Conservation (phyloP, 1,140 invertebrate genomes). For the Diachasmimorpha longicaudata region DNA sequence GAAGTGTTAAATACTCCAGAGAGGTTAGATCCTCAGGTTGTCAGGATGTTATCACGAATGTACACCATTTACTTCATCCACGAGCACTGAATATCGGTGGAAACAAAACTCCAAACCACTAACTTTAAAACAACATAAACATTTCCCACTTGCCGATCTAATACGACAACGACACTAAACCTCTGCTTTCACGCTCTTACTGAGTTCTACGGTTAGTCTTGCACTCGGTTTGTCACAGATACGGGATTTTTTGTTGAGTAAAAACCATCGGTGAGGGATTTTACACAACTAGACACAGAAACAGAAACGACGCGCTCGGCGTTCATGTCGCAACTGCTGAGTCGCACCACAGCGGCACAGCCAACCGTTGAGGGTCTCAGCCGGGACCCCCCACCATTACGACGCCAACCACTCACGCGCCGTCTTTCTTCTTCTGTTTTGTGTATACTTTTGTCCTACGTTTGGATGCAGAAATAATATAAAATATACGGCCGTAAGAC, state of each 20-base stretch:
- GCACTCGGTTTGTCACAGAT: neutral
- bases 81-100: neutral
- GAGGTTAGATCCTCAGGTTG: neutral
- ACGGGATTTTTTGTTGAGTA: neutral
- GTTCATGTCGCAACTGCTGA: conserved; percentile 49
- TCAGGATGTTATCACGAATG: neutral
- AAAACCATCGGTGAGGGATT: neutral
- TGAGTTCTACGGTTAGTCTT: neutral
- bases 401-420: neutral
- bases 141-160: neutral
- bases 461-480: neutral
- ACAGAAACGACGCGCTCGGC: conserved; percentile 36
- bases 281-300: too few species aligned
- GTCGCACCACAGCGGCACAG: neutral
- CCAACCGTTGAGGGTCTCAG: conserved; percentile 5
- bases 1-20: neutral
- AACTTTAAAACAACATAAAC: neutral
- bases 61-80: neutral
- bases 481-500: too few species aligned
- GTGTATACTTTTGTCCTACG: neutral
- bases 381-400: neutral
- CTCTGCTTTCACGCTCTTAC: neutral
- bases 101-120: neutral
- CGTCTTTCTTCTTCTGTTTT: neutral
- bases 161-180: neutral